Evolutionary conservation across 2,888 invertebrate species (phyloP).

Genomic region (Hoplodrina ambigua): DNA sequence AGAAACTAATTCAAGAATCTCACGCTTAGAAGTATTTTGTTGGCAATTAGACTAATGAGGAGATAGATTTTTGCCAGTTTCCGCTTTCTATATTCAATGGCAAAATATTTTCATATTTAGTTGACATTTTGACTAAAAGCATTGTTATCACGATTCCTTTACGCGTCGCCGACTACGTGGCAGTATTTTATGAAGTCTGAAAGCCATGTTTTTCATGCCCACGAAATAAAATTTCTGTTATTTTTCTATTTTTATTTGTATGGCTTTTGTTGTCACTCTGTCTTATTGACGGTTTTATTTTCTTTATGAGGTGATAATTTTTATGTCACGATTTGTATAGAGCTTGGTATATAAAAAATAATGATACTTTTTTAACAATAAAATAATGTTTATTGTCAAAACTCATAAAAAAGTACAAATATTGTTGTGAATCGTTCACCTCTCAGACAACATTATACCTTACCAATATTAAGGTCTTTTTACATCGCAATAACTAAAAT

Average conservation of each 20-base stretch:
- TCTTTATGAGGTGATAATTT: slow-evolving; percentile 18
- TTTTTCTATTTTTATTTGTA: slow-evolving; percentile 48
- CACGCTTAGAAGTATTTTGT: slow-evolving; percentile 9
- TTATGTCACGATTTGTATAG: background rate
- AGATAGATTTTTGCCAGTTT: slow-evolving; percentile 13
- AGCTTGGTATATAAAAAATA: background rate
- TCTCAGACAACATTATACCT: too few relatives aligned
- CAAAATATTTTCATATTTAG: slow-evolving; percentile 37
- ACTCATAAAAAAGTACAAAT: too few relatives aligned
- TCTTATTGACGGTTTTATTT: slow-evolving; percentile 31
- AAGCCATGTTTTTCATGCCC: slow-evolving; percentile 44
- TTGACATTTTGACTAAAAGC: slow-evolving; percentile 60
- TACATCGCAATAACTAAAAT: too few relatives aligned
- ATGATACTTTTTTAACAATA: background rate
- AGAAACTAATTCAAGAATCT: slow-evolving; percentile 9
- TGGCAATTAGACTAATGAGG: slow-evolving; percentile 19
- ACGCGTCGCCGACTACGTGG: slow-evolving; percentile 44
- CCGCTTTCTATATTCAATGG: slow-evolving; percentile 13
- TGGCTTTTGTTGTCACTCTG: slow-evolving; percentile 30
- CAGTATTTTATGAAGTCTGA: slow-evolving; percentile 48
- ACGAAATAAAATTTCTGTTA: slow-evolving; percentile 34
- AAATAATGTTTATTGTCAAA: background rate
- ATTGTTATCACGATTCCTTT: slow-evolving; percentile 49
- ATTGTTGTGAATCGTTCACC: background rate
- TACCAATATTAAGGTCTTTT: too few relatives aligned